Base-by-base conservation (phyloP, 2,888 invertebrate genomes). In the Apodemia duryi region DNA sequence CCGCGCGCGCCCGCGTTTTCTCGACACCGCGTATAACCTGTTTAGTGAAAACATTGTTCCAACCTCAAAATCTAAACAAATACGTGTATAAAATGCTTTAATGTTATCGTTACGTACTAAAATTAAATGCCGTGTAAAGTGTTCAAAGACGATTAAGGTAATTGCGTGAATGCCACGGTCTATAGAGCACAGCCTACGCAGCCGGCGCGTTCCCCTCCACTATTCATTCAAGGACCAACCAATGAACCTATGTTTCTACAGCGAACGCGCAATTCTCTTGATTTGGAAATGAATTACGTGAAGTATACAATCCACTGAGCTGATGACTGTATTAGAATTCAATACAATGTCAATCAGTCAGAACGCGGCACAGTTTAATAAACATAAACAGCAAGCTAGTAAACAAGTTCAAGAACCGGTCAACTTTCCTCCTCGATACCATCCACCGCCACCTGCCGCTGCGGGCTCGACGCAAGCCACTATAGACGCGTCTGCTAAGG, bases 351-450 rank as follows among this genome's bases (percentile, higher is more conserved):
- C 91, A 84, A 89, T 60, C 57, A 60, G 57, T 60, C 57, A 60
- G 57, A 60, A 86, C 82, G 78, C 85, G 72, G 83, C 81, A 77
- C 89, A 91, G 81, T 88, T 87, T 76, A 89, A 80, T 81, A 91
- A 91, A 82, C 86, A 88, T 80, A 90, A 89, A 80, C 88, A 86
- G 76, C 90, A 90, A 91, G 83, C 89, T 86, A 88, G 90, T 83
- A 91, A 90, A 88, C 91, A 88, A 83, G 89, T 85, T 77, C 78
- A 87, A 72, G 91, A 90, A 88, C 89, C 88, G 87, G 89, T 90
- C 88, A 88, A 85, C 88, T 91, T 90, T 86, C 96, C 95, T 77
- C 96, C 96, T 76, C 94, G 96, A 72, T 96, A 96, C 88, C 96
- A 96, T 82, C 96, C 96, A 13, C 88, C 95, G 70, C 95, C 95